phyloP scores from a whole-genome alignment of 2,113 vertebrate species.

The Callipepla squamata region DNA sequence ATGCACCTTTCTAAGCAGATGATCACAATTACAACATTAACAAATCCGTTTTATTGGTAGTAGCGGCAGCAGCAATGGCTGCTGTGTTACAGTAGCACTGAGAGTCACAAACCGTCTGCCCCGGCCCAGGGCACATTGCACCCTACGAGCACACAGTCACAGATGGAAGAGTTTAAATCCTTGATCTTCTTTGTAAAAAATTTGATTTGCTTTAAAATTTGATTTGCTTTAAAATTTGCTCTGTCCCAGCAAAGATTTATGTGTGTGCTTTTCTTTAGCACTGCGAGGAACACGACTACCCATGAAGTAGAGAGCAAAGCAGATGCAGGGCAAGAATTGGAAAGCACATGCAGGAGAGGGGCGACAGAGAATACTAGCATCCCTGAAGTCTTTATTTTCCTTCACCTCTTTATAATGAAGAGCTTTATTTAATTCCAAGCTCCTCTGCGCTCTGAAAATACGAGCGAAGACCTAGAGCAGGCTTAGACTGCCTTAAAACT shows the following conservation, averaged over 20 bases:
- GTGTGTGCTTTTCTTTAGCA: conserved; percentile 21
- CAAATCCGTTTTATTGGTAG: background rate
- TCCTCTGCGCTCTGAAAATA: background rate
- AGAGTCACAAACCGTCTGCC: background rate
- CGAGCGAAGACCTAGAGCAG: background rate
- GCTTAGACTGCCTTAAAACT: background rate
- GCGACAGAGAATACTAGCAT: background rate
- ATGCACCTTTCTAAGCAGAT: background rate
- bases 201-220: conserved; percentile 30
- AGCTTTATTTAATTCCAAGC: background rate
- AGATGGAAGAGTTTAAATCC: conserved; percentile 20
- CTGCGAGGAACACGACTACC: conserved; percentile 12
- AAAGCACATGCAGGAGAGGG: background rate
- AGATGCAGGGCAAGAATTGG: background rate
- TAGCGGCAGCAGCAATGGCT: background rate
- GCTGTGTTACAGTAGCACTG: background rate
- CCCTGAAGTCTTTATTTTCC: background rate
- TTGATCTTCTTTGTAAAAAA: background rate
- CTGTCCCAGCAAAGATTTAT: conserved; percentile 11
- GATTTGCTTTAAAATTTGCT: conserved; percentile 6
- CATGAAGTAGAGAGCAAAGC: background rate
- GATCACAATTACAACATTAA: background rate
- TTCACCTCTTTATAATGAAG: conserved; percentile 1
- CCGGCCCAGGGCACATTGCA: background rate
- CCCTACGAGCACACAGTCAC: background rate